Percentiles rank a stretch among this genome's conserved stretches.
Conservation (phyloP, 1,140 invertebrate species). For the Ips typographus region DNA sequence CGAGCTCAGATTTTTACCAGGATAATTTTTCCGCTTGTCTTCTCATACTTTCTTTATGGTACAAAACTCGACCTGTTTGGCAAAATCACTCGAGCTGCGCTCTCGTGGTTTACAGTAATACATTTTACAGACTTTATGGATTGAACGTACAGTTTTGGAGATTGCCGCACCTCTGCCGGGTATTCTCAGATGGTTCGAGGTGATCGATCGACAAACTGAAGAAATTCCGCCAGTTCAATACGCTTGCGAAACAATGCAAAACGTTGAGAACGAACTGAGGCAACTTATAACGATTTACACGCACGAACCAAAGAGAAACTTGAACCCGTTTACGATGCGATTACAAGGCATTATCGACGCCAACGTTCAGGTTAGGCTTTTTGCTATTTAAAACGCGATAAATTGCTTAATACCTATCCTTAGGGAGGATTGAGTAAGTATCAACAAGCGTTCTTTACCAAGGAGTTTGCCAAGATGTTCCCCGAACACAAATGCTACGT, state of each 20-base stretch:
- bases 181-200: slow-evolving; percentile 93
- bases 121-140: slow-evolving; percentile 77
- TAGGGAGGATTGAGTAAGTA: slow-evolving; percentile 92
- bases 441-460: slow-evolving; percentile 86
- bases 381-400: slow-evolving; percentile 59
- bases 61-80: no score
- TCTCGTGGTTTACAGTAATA: no score
- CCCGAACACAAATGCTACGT: slow-evolving; percentile 75
- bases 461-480: slow-evolving; percentile 76
- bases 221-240: slow-evolving; percentile 88
- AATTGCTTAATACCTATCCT: not conserved
- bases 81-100: no score
- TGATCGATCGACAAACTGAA: slow-evolving; percentile 74
- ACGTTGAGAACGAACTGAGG: slow-evolving; percentile 80
- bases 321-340: slow-evolving; percentile 91
- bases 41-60: no score
- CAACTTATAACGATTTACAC: slow-evolving; percentile 77
- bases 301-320: slow-evolving; percentile 74
- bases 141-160: slow-evolving; percentile 87
- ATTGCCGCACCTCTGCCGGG: slow-evolving; percentile 85
- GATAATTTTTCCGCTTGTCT: no score
- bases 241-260: slow-evolving; percentile 92
- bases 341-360: slow-evolving; percentile 92
- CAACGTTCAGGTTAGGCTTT: slow-evolving; percentile 68
- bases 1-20: no score